A percentile compares a stretch with the other conserved stretches of the same genome.
Conservation (phyloP, 2,113 vertebrate species). For the Bos taurus region ARS-UCD2.0 NC_037338.1:23620001-23620500, state of each 20-base stretch:
- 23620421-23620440: neutral
- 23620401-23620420: neutral
- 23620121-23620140: neutral
- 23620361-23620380: neutral
- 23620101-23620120: neutral
- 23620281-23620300: neutral
- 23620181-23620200: neutral
- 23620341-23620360: neutral
- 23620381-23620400: neutral
- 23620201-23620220: neutral
- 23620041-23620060: neutral
- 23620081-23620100: neutral
- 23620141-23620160: neutral
- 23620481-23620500: neutral
- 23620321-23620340: neutral
- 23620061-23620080: neutral
- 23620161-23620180: neutral
- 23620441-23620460: neutral
- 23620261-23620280: neutral
- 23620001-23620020: neutral
- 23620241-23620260: neutral
- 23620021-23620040: neutral
- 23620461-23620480: neutral
- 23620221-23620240: neutral
- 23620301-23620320: neutral